Evolutionary conservation across 2,888 invertebrate species (phyloP), one percentile per base, ranked within the genome.

Genomic region (Gymnoscelis rufifasciata): DNA sequence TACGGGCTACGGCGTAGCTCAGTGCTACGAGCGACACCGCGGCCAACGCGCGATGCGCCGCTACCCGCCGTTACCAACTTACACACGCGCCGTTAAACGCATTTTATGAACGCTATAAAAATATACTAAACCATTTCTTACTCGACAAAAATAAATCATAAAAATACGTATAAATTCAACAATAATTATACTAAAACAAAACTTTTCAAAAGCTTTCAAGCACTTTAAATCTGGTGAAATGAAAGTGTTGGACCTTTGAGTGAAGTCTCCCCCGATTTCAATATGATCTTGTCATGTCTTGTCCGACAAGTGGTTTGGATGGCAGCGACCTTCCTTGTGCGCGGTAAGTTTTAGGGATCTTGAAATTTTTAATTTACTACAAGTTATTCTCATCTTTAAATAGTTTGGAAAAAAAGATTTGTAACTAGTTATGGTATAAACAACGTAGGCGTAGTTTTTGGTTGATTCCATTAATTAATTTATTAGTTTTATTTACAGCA

Each of bases 31-130:
- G 52, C 60, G 71, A 64, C 71, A 69, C 67, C 68, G 70, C 71
- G 65, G 70, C 62, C 68, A 66, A 56, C 68, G 76, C 71, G 71
- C 69, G 62, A 62, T 63, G 64, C 57, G 51, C 56, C 59, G 60
- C 57, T 55, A 57, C 48, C 56, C 52, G 51, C 56, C 51, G 57
- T 50, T 52, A 64, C 59, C 60, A 77, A 77, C 74, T 78, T 77
- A 64, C 57, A 59, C 63, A 64, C 76, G 71, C 70, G 64, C 62
- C 78, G 71, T 78, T 78, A 78, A 81, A 54, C 66, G 64, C 63
- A 63, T 72, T 86, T 82, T 77, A 80, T 67, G 70, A 63, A 71
- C 64, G 68, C 59, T 63, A 62, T 78, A 76, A 81, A 81, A 69
- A 63, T 38, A 64, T 64, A 57, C 54, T 50, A 47, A 54, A 53